These are phyloP conservation scores for Cossypha caffra DNA, from an alignment of 2,797 vertebrate species.

Conservation along the genomic window DNA sequence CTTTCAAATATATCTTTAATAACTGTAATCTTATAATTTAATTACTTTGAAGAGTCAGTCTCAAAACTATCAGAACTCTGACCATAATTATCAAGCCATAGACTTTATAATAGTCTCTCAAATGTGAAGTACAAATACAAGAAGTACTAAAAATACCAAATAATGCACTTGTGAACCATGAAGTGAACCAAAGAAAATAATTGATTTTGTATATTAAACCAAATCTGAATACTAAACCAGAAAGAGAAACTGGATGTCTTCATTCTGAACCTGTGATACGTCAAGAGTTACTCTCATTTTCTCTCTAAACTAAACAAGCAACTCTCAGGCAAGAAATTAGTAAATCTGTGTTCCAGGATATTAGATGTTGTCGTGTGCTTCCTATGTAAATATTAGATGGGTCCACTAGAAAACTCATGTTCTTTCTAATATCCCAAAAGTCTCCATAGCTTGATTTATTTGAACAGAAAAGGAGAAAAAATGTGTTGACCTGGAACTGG, in stretches of 20 bases:
- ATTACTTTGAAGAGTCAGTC: slow-evolving; percentile 10
- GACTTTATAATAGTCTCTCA: not conserved
- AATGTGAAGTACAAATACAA: not conserved
- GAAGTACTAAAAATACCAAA: not conserved
- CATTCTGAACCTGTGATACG: not conserved
- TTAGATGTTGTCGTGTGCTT: not conserved
- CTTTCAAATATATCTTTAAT: slow-evolving; percentile 20
- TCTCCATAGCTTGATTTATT: not conserved
- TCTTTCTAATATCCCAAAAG: not conserved
- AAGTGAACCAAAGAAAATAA: not conserved
- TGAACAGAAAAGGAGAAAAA: not conserved
- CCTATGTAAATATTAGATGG: not conserved
- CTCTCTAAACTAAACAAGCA: not conserved
- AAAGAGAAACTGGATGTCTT: not conserved
- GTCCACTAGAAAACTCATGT: not conserved
- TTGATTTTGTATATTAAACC: not conserved
- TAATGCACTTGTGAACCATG: not conserved
- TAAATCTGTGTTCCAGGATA: not conserved
- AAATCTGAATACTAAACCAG: not conserved
- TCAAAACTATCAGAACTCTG: not conserved
- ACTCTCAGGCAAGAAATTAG: not conserved
- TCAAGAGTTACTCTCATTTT: not conserved
- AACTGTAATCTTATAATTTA: slow-evolving; percentile 8
- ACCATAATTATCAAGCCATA: not conserved
- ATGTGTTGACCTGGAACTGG: not conserved